Conservation (phyloP, 2,113 vertebrate species). For the Ictalurus punctatus region DNA sequence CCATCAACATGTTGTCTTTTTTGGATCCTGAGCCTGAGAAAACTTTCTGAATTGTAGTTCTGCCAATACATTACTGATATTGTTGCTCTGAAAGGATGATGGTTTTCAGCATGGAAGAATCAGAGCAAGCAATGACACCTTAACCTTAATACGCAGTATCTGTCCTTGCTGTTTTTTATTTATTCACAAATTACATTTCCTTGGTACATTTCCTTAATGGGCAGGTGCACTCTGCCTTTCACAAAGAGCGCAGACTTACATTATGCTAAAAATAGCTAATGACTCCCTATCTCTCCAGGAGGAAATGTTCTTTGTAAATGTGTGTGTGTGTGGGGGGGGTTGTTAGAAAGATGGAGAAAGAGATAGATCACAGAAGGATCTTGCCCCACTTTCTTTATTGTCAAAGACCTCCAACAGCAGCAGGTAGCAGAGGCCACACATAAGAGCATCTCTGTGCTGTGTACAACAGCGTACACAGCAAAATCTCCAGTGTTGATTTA, state of each 20-base stretch:
- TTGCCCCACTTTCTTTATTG: neutral
- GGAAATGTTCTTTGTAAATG: neutral
- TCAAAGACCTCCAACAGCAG: neutral
- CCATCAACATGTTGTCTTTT: neutral
- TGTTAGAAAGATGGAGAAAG: neutral
- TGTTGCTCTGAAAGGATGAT: neutral
- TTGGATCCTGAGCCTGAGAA: neutral
- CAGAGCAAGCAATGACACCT: neutral
- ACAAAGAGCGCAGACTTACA: slow-evolving; percentile 2
- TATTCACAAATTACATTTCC: slow-evolving; percentile 27
- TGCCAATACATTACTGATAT: neutral
- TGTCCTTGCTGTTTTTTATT: neutral
- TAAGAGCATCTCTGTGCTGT: neutral
- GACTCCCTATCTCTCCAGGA: slow-evolving; percentile 30
- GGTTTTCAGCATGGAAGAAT: neutral
- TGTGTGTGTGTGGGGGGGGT: neutral
- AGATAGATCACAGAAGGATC: neutral
- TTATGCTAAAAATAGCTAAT: slow-evolving; percentile 46
- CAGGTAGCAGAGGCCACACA: neutral
- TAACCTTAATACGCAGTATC: neutral
- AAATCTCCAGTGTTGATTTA: too few relatives aligned
- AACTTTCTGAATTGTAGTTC: neutral
- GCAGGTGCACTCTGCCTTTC: slow-evolving; percentile 22
- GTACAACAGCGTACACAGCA: neutral
- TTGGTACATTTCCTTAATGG: slow-evolving; percentile 13